A percentile compares a stretch with the other conserved stretches of the same genome.
Evolutionary conservation across 2,888 invertebrate species (phyloP).

Genomic region (Lissonota sp.): DNA sequence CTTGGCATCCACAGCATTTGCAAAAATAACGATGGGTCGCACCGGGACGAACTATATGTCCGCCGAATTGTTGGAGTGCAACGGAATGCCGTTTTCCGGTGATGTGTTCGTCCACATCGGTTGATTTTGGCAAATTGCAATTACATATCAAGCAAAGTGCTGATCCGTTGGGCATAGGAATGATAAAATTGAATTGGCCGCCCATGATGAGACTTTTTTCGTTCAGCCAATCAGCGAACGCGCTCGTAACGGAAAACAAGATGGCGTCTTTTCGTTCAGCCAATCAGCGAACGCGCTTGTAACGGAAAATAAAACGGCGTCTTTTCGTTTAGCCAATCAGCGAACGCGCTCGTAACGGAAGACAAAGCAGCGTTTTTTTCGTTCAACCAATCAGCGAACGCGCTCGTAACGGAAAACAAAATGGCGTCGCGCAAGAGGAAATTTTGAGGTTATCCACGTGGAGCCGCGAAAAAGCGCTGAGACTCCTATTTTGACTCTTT

Average conservation of each 20-base stretch:
- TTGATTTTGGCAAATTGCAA: background rate
- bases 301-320: no score
- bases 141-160: conserved; percentile 18
- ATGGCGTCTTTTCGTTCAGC: no score
- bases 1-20: conserved; percentile 12
- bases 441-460: no score
- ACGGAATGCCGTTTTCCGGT: conserved; percentile 7
- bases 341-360: no score
- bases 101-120: background rate
- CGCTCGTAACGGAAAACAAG: background rate
- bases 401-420: background rate
- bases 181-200: background rate
- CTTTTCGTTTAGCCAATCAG: background rate
- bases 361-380: background rate
- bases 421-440: background rate
- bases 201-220: background rate
- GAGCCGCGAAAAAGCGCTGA: no score
- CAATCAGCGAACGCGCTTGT: no score
- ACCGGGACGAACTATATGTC: background rate
- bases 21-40: conserved; percentile 10
- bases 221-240: background rate
- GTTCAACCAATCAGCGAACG: background rate
- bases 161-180: background rate
- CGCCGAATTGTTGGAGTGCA: conserved; percentile 10
- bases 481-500: no score